Evolutionary conservation across 2,888 invertebrate genomes (phyloP).

Genomic region (Metallyticus violacea): DNA sequence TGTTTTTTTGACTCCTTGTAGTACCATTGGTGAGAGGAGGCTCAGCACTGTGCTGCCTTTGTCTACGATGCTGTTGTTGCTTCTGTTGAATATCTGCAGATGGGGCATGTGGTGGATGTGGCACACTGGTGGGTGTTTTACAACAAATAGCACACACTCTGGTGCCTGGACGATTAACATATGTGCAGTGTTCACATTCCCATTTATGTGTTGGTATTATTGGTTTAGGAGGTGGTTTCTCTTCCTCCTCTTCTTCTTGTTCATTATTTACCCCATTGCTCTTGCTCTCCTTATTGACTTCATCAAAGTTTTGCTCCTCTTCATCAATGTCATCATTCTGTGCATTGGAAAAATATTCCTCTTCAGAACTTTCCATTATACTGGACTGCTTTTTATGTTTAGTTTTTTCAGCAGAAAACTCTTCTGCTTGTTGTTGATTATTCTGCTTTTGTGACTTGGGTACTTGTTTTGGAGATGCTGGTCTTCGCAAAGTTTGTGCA

Average conservation of each 20-base stretch:
- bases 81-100: not conserved
- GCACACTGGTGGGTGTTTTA: conserved; percentile 58
- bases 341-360: conserved; percentile 9
- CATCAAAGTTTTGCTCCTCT: conserved; percentile 34
- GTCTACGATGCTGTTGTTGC: not conserved
- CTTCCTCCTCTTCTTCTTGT: conserved; percentile 40
- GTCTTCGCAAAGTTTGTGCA: conserved; percentile 51
- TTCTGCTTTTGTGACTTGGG: conserved; percentile 65
- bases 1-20: not conserved
- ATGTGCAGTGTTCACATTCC: conserved; percentile 90
- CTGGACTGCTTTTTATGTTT: conserved; percentile 23
- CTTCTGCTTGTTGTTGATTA: not conserved
- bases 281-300: conserved; percentile 29
- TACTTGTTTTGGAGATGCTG: conserved; percentile 67
- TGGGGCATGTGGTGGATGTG: conserved; percentile 37
- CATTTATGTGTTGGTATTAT: conserved; percentile 58
- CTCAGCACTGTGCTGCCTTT: conserved; percentile 12
- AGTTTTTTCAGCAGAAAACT: conserved; percentile 30
- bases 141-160: conserved; percentile 84
- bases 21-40: not conserved
- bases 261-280: conserved; percentile 25
- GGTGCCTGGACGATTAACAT: conserved; percentile 74
- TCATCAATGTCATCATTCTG: conserved; percentile 30
- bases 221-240: conserved; percentile 48
- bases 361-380: conserved; percentile 12